These are phyloP conservation scores for Apodemus agrarius DNA, from an alignment of 2,797 vertebrate species.

Conservation along the genomic window DNA sequence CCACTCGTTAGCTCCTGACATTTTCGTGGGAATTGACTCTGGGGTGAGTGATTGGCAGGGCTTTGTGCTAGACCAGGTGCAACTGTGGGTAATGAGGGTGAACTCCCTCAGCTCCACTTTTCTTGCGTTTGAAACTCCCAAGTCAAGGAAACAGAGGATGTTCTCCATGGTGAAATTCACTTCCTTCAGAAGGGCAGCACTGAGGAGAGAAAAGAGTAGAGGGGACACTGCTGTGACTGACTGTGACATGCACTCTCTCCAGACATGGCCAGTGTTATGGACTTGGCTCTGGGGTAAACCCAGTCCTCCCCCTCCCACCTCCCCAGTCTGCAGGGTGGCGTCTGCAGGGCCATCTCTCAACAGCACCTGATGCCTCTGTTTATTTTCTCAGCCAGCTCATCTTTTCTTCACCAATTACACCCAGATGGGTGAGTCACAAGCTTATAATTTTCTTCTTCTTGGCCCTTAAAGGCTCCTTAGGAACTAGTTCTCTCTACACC, in stretches of 20 bases:
- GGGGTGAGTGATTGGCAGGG: slow-evolving; percentile 12
- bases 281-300: background rate
- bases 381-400: slow-evolving; percentile 67
- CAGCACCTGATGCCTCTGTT: slow-evolving; percentile 1
- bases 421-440: slow-evolving; percentile 73
- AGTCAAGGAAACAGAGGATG: background rate
- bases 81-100: background rate
- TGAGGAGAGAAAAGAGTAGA: background rate
- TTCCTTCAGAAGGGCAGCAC: background rate
- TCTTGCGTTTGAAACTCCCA: background rate
- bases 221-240: background rate
- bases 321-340: background rate
- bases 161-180: background rate
- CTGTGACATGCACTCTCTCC: background rate
- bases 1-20: background rate
- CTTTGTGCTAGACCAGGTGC: background rate
- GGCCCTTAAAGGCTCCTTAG: slow-evolving; percentile 73
- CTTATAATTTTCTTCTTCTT: slow-evolving; percentile 76
- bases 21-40: slow-evolving; percentile 19
- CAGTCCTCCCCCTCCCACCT: accelerated
- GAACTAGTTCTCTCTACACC: slow-evolving; percentile 77
- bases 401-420: slow-evolving; percentile 75
- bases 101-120: background rate
- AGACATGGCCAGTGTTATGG: background rate
- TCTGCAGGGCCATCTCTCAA: background rate